Percentiles rank a stretch among this genome's conserved stretches.
These are phyloP conservation scores for Tringa solitaria DNA, from an alignment of 2,113 vertebrate genomes.

Conservation along the genomic window DNA sequence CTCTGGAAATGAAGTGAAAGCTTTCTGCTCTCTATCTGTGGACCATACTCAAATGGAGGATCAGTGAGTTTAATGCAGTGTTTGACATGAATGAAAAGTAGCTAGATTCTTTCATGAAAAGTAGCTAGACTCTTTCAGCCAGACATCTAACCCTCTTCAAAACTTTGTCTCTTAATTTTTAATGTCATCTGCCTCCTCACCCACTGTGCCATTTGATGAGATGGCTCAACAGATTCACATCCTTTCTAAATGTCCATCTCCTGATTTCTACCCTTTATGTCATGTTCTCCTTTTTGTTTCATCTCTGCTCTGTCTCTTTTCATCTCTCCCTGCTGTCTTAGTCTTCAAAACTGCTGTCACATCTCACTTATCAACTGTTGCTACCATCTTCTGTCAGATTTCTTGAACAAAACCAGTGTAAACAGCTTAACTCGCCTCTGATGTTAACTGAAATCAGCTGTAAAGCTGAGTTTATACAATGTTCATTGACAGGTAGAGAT, in stretches of 20 bases:
- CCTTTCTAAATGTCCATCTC: background rate
- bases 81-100: background rate
- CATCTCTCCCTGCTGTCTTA: background rate
- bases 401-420: background rate
- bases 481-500: background rate
- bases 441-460: background rate
- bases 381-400: background rate
- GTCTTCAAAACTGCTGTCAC: background rate
- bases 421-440: background rate
- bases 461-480: background rate
- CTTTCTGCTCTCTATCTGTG: background rate
- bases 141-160: background rate
- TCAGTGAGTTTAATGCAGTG: background rate
- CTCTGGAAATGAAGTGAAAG: background rate
- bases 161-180: background rate
- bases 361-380: background rate
- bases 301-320: background rate
- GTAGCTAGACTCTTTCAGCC: background rate
- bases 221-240: background rate
- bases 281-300: background rate
- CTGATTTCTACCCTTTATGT: background rate
- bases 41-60: background rate
- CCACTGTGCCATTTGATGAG: background rate
- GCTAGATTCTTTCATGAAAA: background rate
- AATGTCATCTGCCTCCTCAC: background rate